Percentiles rank a stretch among this genome's conserved stretches.
phyloP scores from a whole-genome alignment of 2,797 vertebrate genomes.

The Urophycis tenuis region DNA sequence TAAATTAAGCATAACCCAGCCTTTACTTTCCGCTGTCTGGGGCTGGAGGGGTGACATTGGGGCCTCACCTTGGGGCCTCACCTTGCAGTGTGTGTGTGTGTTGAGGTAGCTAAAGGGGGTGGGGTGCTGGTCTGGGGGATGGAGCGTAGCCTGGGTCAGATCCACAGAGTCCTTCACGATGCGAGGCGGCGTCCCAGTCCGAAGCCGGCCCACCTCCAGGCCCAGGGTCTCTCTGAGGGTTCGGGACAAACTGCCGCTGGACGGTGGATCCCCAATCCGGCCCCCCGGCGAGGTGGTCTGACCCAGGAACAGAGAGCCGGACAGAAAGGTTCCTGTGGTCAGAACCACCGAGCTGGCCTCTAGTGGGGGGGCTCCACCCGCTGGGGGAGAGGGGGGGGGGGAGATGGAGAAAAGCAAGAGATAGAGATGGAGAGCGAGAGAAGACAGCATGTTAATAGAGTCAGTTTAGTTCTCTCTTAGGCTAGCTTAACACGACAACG shows the following conservation, averaged over 20 bases:
- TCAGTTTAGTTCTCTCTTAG: background rate
- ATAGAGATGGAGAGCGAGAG: background rate
- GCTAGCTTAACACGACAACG: too few relatives aligned
- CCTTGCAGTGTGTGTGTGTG: conserved; percentile 59
- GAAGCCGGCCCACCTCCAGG: conserved; percentile 80
- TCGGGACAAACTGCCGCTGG: conserved; percentile 76
- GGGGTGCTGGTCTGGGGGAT: conserved; percentile 72
- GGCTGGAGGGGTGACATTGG: too few relatives aligned
- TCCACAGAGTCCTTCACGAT: conserved; percentile 82
- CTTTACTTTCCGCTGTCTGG: background rate
- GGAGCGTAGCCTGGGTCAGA: conserved; percentile 66
- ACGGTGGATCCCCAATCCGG: conserved; percentile 84
- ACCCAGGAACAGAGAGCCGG: conserved; percentile 81
- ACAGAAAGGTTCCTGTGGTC: conserved; percentile 90
- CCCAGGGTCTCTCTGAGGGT: conserved; percentile 78
- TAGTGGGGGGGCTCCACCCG: conserved; percentile 62
- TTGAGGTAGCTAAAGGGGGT: conserved; percentile 91
- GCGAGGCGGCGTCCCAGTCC: conserved; percentile 91
- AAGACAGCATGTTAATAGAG: background rate
- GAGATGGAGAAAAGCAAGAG: background rate
- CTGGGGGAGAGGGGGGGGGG: conserved; percentile 51
- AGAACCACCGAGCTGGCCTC: conserved; percentile 76
- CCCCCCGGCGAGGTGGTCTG: conserved; percentile 78
- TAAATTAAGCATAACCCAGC: too few relatives aligned
- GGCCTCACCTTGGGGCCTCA: conserved; percentile 18